These are phyloP conservation scores for Sphaeridia pumilis DNA, from an alignment of 2,888 invertebrate species.

Conservation along the genomic window DNA sequence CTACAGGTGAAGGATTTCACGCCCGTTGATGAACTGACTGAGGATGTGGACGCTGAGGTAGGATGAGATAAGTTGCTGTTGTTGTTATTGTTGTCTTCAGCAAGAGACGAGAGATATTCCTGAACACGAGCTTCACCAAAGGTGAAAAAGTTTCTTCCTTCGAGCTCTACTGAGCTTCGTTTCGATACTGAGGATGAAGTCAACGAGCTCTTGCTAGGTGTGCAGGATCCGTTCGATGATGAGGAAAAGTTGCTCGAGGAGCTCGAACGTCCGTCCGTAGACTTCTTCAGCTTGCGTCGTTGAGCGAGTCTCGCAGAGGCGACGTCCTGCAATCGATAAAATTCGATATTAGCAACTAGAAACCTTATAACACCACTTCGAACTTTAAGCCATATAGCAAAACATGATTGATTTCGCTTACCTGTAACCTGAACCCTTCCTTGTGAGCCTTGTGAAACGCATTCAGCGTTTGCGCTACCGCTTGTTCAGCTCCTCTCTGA, in stretches of 20 bases:
- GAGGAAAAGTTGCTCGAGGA: conserved; percentile 43
- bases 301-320: conserved; percentile 58
- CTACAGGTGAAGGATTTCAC: conserved; percentile 4
- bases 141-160: conserved; percentile 40
- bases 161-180: conserved; percentile 28
- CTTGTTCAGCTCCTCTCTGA: conserved; percentile 43
- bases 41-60: conserved; percentile 21
- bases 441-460: conserved; percentile 57
- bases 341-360: too few relatives aligned
- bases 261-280: conserved; percentile 41
- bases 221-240: conserved; percentile 38
- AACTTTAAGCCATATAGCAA: too few relatives aligned
- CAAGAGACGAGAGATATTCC: conserved; percentile 45
- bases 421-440: conserved; percentile 58
- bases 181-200: conserved; percentile 32
- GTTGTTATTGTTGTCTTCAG: conserved; percentile 39
- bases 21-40: conserved; percentile 8
- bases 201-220: conserved; percentile 35
- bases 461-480: conserved; percentile 52
- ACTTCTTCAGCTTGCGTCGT: conserved; percentile 50
- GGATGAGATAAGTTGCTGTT: conserved; percentile 13
- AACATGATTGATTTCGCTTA: conserved; percentile 31
- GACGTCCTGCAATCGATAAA: conserved; percentile 56
- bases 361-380: too few relatives aligned
- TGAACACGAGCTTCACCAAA: conserved; percentile 44